Base-by-base conservation (phyloP, 2,797 vertebrate species). In the Anabacerthia variegaticeps region DNA sequence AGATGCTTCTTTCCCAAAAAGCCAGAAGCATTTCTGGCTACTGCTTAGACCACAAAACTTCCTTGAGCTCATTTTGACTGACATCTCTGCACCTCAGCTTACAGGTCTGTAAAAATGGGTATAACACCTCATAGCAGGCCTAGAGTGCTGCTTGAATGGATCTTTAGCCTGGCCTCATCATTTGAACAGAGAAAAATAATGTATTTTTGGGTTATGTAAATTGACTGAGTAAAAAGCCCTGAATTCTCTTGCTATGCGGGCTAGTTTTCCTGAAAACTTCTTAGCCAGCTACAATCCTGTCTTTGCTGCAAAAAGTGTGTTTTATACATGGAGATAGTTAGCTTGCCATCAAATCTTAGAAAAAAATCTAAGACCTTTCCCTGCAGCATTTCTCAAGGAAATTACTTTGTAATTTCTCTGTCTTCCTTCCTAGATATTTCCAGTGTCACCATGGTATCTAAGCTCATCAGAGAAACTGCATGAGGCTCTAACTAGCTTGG, bases 401-500 rank as follows among this genome's bases (percentile, higher is more conserved):
- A 83, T 73, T 80, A 95, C 34, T 88, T 95, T 9, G 12, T 69
- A 41, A 89, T 87, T 90, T 95, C 28, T 79, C 66, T 92, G 36
- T 80, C 65, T 96, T 85, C 73, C 23, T 62, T 80, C 54, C 49
- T 94, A 89, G 68, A 26, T 92, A 78, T 62, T 93, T 94, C 85
- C 86, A 28, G 36, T 67, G 51, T 92, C 93, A 88, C 71, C 89
- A 88, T 88, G 81, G 88, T 91, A 88, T 66, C 78, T 88, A 83
- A 80, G 34, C 56, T 89, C 51, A 80, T 68, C 61, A 62, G 65
- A 91, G 61, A 88, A 85, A 92, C 72, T 58, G 66, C 2, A 2
- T 65, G 32, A 95, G 54, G 46, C 68, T 93, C 88, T 84, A 12
- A 7, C 82, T 90, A 88, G 73, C 51, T 91, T 58, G 20, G 39